Percentiles rank a stretch among this genome's conserved stretches.
Evolutionary conservation across 2,797 vertebrate genomes (phyloP).

Genomic region (Poecile montanus): DNA sequence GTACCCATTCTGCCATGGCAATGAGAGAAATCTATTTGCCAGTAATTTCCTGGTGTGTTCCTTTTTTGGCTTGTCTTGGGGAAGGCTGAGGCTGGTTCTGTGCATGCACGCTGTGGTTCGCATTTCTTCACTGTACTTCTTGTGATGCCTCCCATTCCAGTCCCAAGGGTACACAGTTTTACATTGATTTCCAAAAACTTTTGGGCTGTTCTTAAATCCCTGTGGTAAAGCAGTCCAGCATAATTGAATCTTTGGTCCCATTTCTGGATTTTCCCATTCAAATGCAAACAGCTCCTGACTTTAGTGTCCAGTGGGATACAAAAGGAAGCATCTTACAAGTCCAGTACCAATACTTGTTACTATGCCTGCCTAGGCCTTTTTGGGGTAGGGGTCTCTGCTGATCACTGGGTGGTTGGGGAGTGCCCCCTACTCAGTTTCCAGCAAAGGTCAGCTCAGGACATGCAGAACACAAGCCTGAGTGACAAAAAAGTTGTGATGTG

Average conservation of each 20-base stretch:
- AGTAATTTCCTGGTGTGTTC: background rate
- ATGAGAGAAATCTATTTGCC: background rate
- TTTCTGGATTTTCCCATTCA: background rate
- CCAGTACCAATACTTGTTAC: background rate
- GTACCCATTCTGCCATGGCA: background rate
- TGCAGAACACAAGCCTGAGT: background rate
- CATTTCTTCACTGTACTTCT: background rate
- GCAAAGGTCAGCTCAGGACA: background rate
- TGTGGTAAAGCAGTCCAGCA: background rate
- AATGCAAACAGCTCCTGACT: background rate
- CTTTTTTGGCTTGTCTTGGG: background rate
- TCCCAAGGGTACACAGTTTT: background rate
- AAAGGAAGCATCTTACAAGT: background rate
- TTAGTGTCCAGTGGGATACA: background rate
- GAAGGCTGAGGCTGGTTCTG: background rate
- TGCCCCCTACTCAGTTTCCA: background rate
- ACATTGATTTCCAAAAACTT: background rate
- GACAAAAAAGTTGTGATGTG: background rate
- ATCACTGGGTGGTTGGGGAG: background rate
- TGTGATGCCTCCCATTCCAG: background rate
- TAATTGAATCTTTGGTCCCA: background rate
- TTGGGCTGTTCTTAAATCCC: background rate
- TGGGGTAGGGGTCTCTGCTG: background rate
- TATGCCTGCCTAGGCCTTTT: background rate
- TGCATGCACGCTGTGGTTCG: background rate